phyloP scores from a whole-genome alignment of 2,113 vertebrate species.

The Megaceryle maxima region DNA sequence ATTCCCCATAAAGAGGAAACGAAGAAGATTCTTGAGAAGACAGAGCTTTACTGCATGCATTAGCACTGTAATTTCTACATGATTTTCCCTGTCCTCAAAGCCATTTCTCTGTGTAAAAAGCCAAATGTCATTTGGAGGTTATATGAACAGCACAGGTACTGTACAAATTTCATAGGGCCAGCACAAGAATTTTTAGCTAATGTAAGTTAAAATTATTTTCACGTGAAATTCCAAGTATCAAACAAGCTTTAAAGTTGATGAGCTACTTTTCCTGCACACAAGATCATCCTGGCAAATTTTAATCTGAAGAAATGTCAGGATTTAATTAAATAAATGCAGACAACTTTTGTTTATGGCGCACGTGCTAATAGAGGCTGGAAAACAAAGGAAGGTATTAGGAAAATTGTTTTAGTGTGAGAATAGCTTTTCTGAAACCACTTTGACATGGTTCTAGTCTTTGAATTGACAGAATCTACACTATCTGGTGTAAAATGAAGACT shows the following conservation, averaged over 20 bases:
- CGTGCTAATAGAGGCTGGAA: neutral
- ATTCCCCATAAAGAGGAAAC: neutral
- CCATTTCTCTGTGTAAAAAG: neutral
- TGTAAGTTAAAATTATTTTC: neutral
- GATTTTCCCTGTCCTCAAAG: neutral
- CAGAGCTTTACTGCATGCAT: neutral
- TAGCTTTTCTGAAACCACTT: neutral
- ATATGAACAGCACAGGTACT: neutral
- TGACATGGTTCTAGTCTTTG: neutral
- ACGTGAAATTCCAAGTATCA: neutral
- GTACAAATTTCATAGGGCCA: neutral
- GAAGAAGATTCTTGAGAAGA: neutral
- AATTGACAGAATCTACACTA: neutral
- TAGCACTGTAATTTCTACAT: neutral
- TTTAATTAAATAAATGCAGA: neutral
- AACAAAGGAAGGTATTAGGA: neutral
- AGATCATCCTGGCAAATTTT: neutral
- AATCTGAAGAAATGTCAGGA: neutral
- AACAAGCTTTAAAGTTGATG: neutral
- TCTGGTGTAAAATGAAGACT: neutral
- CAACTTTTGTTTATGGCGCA: neutral
- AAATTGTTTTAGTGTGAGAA: neutral
- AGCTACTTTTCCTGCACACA: neutral
- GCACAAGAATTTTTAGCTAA: neutral
- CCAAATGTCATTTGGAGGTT: neutral